Percentiles rank a stretch among this genome's conserved stretches.
Conservation (phyloP, 1,140 invertebrate species). For the Nephila pilipes region DNA sequence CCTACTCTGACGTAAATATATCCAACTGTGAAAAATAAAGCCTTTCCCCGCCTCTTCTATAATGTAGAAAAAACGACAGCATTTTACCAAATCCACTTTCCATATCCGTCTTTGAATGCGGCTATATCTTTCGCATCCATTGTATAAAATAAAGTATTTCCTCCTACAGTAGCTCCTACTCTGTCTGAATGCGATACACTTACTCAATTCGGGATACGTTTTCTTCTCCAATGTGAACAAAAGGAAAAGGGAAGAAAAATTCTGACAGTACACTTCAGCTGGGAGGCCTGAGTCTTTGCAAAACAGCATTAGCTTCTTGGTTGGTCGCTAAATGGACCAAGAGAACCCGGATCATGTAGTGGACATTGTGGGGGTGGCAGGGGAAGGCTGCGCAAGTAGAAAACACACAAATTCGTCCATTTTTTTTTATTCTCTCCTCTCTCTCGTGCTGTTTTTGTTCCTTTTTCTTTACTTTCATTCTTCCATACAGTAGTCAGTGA, state of each 20-base stretch:
- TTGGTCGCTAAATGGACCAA: slow-evolving; percentile 56
- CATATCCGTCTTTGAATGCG: background rate
- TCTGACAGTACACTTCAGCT: no score
- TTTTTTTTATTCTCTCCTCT: background rate
- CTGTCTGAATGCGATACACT: background rate
- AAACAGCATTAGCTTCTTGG: slow-evolving; percentile 46
- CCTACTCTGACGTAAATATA: no score
- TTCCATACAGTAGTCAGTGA: background rate
- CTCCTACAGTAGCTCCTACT: background rate
- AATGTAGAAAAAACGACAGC: no score
- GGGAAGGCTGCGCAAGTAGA: background rate
- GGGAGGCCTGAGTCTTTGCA: background rate
- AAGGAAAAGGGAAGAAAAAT: background rate
- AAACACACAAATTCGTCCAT: slow-evolving; percentile 19
- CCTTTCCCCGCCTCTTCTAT: no score
- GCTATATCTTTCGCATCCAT: background rate
- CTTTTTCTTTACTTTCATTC: background rate
- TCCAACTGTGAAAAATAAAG: no score
- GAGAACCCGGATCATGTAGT: background rate
- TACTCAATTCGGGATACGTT: background rate
- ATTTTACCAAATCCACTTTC: no score
- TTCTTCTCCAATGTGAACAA: background rate
- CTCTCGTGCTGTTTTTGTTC: slow-evolving; percentile 18
- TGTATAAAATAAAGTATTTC: slow-evolving; percentile 6
- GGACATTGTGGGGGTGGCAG: background rate